Evolutionary conservation across 2,888 invertebrate genomes (phyloP).

Genomic region (Malacosoma neustria): DNA sequence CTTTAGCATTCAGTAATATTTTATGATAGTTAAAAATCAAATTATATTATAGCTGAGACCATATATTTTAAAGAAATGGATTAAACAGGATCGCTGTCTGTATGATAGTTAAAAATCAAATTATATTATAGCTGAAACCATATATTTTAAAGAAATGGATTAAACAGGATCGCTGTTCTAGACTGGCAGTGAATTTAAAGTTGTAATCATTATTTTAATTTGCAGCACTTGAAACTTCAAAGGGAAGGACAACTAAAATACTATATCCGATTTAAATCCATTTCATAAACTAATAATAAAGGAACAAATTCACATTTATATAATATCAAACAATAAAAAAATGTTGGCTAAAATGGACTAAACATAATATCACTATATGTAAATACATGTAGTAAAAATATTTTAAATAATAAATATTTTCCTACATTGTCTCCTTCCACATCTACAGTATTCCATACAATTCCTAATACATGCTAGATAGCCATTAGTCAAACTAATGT

Average conservation of each 20-base stretch:
- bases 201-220: too few relatives aligned
- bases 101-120: conserved; percentile 64
- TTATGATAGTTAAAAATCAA: conserved; percentile 63
- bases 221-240: too few relatives aligned
- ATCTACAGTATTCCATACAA: conserved; percentile 50
- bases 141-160: conserved; percentile 54
- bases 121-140: conserved; percentile 69
- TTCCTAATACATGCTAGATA: conserved; percentile 20
- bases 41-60: conserved; percentile 69
- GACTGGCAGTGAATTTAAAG: conserved; percentile 55
- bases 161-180: conserved; percentile 50
- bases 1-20: conserved; percentile 62
- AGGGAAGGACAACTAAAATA: too few relatives aligned
- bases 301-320: conserved; percentile 59
- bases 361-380: conserved; percentile 53
- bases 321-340: conserved; percentile 38
- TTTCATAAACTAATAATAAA: conserved; percentile 44
- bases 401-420: conserved; percentile 42
- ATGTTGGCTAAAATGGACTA: conserved; percentile 46
- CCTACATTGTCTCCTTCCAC: conserved; percentile 37
- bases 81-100: too few relatives aligned
- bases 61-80: too few relatives aligned
- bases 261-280: conserved; percentile 34
- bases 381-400: conserved; percentile 45
- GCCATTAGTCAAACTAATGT: conserved; percentile 56